Evolutionary conservation across 2,797 vertebrate genomes (phyloP).

Genomic region (Gephyroberyx darwinii): DNA sequence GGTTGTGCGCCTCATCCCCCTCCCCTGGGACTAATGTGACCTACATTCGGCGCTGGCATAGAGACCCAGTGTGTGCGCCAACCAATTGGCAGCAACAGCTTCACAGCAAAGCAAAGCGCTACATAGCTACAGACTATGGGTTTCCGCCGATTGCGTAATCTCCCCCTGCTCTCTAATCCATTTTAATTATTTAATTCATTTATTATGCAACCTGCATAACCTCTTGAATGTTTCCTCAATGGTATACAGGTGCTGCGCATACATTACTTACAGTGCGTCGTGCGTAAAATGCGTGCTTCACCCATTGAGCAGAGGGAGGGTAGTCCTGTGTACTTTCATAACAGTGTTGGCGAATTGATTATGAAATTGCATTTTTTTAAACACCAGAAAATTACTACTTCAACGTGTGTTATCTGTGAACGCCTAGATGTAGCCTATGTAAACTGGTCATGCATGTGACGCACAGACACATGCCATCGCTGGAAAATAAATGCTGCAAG

Average conservation of each 20-base stretch:
- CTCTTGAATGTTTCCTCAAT: background rate
- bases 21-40: constrained; percentile 74
- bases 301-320: background rate
- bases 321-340: background rate
- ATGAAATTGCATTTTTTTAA: too few relatives aligned
- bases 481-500: constrained; percentile 6
- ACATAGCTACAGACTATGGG: constrained; percentile 57
- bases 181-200: constrained; percentile 69
- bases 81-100: constrained; percentile 64
- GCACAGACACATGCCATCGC: background rate
- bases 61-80: constrained; percentile 65
- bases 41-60: constrained; percentile 81
- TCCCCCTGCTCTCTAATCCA: constrained; percentile 52
- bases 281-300: constrained; percentile 8
- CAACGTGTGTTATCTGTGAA: background rate
- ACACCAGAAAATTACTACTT: background rate
- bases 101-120: constrained; percentile 40
- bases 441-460: background rate
- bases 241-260: background rate
- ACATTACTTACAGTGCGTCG: background rate
- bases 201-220: constrained; percentile 63
- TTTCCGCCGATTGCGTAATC: constrained; percentile 80
- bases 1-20: constrained; percentile 36
- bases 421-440: background rate
- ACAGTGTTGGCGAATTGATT: background rate